Evolutionary conservation across 2,797 vertebrate genomes (phyloP).

Genomic region (Nyctalus aviator): DNA sequence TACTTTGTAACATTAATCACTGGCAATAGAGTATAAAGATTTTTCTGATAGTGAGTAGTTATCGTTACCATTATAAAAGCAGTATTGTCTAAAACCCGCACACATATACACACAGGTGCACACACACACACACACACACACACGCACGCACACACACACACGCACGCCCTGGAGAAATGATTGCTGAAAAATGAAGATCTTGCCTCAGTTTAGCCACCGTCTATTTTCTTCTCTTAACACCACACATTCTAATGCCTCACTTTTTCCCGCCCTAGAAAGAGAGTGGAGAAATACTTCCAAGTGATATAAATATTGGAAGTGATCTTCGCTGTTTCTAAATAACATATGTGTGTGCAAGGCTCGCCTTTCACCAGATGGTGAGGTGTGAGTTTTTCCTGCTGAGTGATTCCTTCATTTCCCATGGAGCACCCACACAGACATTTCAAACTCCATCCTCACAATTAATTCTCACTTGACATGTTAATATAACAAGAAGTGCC

Average conservation of each 20-base stretch:
- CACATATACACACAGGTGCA: accelerated
- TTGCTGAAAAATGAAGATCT: background rate
- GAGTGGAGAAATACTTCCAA: slow-evolving; percentile 63
- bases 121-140: background rate
- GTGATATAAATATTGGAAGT: slow-evolving; percentile 78
- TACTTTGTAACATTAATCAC: background rate
- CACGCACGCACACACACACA: background rate
- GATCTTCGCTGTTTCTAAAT: slow-evolving; percentile 77
- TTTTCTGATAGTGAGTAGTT: background rate
- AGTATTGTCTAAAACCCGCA: background rate
- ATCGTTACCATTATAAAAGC: background rate
- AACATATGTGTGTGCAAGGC: slow-evolving; percentile 70
- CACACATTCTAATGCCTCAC: slow-evolving; percentile 18
- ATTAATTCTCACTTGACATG: background rate
- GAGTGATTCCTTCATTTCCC: slow-evolving; percentile 61
- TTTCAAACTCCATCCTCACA: slow-evolving; percentile 66
- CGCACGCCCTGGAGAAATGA: background rate
- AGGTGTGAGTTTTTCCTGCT: slow-evolving; percentile 72
- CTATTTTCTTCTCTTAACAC: background rate
- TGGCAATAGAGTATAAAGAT: background rate
- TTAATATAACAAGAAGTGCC: background rate
- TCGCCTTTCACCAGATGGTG: slow-evolving; percentile 70
- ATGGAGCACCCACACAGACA: slow-evolving; percentile 56
- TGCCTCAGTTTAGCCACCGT: background rate
- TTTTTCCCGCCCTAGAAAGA: slow-evolving; percentile 47